These are phyloP conservation scores for Scomber japonicus DNA, from an alignment of 2,113 vertebrate genomes.

Conservation along the genomic window DNA sequence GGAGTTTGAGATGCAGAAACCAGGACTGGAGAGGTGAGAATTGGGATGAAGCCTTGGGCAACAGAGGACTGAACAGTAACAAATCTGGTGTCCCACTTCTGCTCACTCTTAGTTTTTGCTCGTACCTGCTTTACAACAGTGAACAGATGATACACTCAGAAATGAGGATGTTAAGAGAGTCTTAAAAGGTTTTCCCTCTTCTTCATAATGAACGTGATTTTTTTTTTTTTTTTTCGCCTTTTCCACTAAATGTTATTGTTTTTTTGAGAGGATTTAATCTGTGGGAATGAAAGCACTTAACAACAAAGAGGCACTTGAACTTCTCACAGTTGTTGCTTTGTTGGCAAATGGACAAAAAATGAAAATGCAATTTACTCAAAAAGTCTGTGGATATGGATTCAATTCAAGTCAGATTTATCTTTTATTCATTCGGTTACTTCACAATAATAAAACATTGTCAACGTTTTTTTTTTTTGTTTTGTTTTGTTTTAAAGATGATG, in stretches of 20 bases:
- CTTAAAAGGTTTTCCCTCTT: background rate
- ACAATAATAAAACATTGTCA: background rate
- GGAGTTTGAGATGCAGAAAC: background rate
- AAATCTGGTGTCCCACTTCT: background rate
- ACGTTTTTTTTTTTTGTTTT: too few relatives aligned
- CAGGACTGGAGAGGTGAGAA: background rate
- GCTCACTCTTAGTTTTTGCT: background rate
- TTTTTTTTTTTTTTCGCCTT: background rate
- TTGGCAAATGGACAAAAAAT: background rate
- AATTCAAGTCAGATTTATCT: background rate
- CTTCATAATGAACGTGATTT: background rate
- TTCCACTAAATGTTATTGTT: background rate
- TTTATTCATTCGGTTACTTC: background rate
- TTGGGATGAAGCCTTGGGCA: background rate
- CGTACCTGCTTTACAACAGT: background rate
- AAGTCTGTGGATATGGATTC: background rate
- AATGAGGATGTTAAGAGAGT: background rate
- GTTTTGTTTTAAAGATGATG: background rate
- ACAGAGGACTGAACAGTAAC: too few relatives aligned
- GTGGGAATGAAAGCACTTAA: slow-evolving; percentile 18
- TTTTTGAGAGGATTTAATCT: background rate
- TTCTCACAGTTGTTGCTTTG: background rate
- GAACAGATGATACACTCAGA: background rate
- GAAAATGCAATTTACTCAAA: background rate
- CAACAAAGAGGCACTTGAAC: background rate